A percentile compares a stretch with the other conserved stretches of the same genome.
These are phyloP conservation scores for Macquaria australasica DNA, from an alignment of 2,113 vertebrate genomes.

Conservation along the genomic window DNA sequence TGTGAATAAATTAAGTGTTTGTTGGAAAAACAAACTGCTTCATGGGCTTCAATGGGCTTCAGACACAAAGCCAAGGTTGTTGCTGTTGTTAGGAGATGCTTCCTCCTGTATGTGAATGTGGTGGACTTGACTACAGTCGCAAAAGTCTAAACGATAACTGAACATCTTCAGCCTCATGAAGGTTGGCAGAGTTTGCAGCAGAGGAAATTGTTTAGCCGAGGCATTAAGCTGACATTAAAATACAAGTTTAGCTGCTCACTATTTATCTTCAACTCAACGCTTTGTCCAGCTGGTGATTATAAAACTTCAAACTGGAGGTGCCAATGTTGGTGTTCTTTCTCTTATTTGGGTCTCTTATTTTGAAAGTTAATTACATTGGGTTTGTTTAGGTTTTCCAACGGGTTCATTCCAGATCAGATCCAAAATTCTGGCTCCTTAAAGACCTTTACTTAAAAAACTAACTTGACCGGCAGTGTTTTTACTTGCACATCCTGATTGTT, in stretches of 20 bases:
- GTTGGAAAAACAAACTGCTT: slow-evolving; percentile 3
- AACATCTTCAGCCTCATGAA: background rate
- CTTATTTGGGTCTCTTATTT: background rate
- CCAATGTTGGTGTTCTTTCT: background rate
- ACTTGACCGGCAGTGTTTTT: background rate
- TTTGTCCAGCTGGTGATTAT: background rate
- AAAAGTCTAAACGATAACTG: no score
- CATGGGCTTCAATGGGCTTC: background rate
- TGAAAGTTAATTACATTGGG: background rate
- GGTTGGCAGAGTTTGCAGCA: background rate
- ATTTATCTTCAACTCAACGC: background rate
- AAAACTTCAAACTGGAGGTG: no score
- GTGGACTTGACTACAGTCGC: background rate
- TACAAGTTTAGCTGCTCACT: background rate
- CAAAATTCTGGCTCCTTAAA: background rate
- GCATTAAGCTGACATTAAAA: background rate
- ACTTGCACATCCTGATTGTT: background rate
- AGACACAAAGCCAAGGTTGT: slow-evolving; percentile 1
- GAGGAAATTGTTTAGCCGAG: background rate
- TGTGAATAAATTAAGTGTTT: background rate
- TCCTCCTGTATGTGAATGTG: background rate
- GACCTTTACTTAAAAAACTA: background rate
- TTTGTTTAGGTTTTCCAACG: background rate
- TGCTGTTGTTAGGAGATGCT: slow-evolving; percentile 8
- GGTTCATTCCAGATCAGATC: background rate